phyloP scores from a whole-genome alignment of 64 coral and sea anemone species.

The Actinia equina region DNA sequence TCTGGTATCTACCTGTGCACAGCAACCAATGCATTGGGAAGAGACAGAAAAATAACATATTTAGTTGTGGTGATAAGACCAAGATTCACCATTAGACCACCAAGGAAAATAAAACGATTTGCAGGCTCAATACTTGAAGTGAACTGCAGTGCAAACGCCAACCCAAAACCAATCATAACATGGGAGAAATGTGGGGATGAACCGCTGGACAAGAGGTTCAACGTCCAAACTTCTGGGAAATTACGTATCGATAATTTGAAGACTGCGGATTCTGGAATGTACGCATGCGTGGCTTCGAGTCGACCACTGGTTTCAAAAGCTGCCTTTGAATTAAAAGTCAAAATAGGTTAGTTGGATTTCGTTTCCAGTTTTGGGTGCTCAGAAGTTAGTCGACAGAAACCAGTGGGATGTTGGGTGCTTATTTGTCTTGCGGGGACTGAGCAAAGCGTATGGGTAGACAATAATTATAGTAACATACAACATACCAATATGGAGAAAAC shows the following conservation, averaged over 20 bases:
- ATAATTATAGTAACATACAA: no score
- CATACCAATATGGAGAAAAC: no score
- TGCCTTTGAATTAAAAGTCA: conserved; percentile 10
- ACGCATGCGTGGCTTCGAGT: conserved; percentile 38
- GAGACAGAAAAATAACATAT: conserved; percentile 22
- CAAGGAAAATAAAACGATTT: conserved; percentile 42
- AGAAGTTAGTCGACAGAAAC: no score
- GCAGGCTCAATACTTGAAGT: conserved; percentile 42
- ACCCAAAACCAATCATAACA: conserved; percentile 40
- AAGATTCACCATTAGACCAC: conserved; percentile 59
- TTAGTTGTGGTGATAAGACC: conserved; percentile 51
- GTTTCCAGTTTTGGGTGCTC: no score
- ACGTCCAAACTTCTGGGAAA: background rate
- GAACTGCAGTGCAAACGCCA: conserved; percentile 58
- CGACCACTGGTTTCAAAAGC: background rate
- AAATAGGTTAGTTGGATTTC: conserved; percentile 7
- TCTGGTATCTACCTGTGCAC: conserved; percentile 68
- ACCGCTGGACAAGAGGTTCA: background rate
- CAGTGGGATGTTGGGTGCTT: no score
- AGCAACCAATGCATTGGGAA: conserved; percentile 46
- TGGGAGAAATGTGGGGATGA: conserved; percentile 52
- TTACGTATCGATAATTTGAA: background rate
- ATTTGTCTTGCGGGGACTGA: no score
- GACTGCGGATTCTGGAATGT: conserved; percentile 20
- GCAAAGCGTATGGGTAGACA: no score